A percentile compares a stretch with the other conserved stretches of the same genome.
Evolutionary conservation across 1,140 invertebrate species (phyloP).

Genomic region (Limonius californicus): DNA sequence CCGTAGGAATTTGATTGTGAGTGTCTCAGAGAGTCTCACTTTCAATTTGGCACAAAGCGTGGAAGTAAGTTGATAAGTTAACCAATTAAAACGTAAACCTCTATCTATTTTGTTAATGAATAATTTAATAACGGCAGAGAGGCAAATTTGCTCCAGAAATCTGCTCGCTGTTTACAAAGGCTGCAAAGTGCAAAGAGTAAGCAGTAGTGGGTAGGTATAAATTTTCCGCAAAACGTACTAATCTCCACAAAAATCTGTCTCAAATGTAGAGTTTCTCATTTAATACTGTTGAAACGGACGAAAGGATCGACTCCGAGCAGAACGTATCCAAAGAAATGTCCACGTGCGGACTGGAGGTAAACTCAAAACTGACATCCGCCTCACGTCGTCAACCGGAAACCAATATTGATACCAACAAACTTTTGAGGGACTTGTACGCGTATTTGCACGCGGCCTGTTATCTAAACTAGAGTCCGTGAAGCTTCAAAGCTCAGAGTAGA

Average conservation of each 20-base stretch:
- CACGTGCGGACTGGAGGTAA: conserved; percentile 26
- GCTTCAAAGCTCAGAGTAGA: conserved; percentile 30
- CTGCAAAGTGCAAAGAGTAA: background rate
- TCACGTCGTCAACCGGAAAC: conserved; percentile 28
- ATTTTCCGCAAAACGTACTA: conserved; percentile 25
- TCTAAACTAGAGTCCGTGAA: conserved; percentile 27
- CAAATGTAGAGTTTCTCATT: conserved; percentile 31
- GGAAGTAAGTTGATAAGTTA: too few species aligned
- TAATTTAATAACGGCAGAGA: background rate
- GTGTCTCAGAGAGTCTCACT: too few species aligned
- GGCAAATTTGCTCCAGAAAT: background rate
- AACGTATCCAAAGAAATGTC: conserved; percentile 25
- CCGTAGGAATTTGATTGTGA: too few species aligned
- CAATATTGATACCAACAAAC: conserved; percentile 28
- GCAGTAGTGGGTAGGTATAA: conserved; percentile 15
- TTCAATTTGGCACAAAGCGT: too few species aligned
- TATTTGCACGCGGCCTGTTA: conserved; percentile 15
- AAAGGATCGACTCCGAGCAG: conserved; percentile 28
- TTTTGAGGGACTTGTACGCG: conserved; percentile 16
- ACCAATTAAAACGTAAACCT: too few species aligned
- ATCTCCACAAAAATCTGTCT: conserved; percentile 30
- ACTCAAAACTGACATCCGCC: conserved; percentile 33
- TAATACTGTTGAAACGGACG: conserved; percentile 34
- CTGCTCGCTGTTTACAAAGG: background rate
- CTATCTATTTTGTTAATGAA: too few species aligned